Percentiles rank a stretch among this genome's conserved stretches.
Conservation (phyloP, 2,888 invertebrate genomes). For the Phyto melanocephala region DNA sequence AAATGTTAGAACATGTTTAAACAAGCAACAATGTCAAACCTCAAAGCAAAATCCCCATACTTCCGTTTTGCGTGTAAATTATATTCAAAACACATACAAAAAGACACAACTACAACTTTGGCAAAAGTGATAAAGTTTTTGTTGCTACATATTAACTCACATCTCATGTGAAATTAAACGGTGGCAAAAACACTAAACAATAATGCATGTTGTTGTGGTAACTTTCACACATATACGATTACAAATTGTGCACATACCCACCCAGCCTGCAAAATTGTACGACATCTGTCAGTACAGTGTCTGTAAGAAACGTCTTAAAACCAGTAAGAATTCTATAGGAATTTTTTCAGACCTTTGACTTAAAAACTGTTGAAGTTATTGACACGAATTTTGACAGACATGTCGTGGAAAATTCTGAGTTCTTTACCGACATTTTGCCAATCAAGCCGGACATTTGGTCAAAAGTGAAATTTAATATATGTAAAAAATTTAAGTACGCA, state of each 20-base stretch:
- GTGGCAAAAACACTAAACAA: neutral
- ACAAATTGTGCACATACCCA: constrained; percentile 2
- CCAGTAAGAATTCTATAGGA: too few species aligned
- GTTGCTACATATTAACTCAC: constrained; percentile 36
- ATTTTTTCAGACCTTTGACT: too few species aligned
- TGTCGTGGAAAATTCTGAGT: too few species aligned
- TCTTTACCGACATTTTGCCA: too few species aligned
- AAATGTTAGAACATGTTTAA: neutral
- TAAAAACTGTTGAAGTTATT: too few species aligned
- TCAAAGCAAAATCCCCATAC: constrained; percentile 50
- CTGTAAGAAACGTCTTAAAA: too few species aligned
- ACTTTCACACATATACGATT: neutral
- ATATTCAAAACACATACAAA: constrained; percentile 41
- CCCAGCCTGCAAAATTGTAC: too few species aligned
- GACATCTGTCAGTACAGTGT: too few species aligned
- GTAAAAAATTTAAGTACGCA: too few species aligned
- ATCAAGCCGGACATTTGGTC: too few species aligned
- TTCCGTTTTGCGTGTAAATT: constrained; percentile 65
- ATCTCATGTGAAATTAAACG: constrained; percentile 29
- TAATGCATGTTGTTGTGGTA: neutral
- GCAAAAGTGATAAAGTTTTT: constrained; percentile 21
- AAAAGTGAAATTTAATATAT: too few species aligned
- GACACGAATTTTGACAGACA: too few species aligned
- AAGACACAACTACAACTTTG: neutral
- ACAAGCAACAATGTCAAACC: constrained; percentile 49